Conservation (phyloP, 2,797 vertebrate genomes). For the Coracias cyanogaster region DNA sequence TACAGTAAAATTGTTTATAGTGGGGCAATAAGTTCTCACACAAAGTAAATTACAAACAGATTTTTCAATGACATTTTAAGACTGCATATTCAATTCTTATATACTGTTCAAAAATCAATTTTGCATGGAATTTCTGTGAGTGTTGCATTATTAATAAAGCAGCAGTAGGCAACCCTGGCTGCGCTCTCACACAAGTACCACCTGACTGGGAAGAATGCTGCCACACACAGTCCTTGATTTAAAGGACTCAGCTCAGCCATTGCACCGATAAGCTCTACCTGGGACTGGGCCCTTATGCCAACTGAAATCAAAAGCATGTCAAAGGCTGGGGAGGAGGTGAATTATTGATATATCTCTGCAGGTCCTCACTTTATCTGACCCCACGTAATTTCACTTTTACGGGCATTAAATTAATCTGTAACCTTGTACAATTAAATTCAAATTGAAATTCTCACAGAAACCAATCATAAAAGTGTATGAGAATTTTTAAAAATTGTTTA, state of each 20-base stretch:
- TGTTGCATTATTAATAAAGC: slow-evolving; percentile 80
- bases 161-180: slow-evolving; percentile 64
- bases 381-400: not conserved
- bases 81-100: slow-evolving; percentile 74
- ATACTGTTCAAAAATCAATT: slow-evolving; percentile 80
- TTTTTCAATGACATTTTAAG: slow-evolving; percentile 82
- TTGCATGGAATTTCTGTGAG: slow-evolving; percentile 78
- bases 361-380: not conserved
- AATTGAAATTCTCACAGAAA: not conserved
- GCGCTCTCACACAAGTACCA: slow-evolving; percentile 36
- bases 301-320: not conserved
- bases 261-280: not conserved
- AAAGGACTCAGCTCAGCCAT: not conserved
- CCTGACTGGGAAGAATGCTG: slow-evolving; percentile 38
- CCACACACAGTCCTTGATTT: not conserved
- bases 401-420: not conserved
- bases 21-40: slow-evolving; percentile 61
- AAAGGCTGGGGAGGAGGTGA: not conserved
- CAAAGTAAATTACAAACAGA: slow-evolving; percentile 79
- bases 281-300: not conserved
- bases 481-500: not conserved
- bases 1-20: slow-evolving; percentile 77
- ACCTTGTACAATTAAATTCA: not conserved
- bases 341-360: not conserved
- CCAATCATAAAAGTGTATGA: not conserved